Percentiles rank a stretch among this genome's conserved stretches.
Evolutionary conservation across 2,113 vertebrate genomes (phyloP).

Genomic region (Theristicus caerulescens): DNA sequence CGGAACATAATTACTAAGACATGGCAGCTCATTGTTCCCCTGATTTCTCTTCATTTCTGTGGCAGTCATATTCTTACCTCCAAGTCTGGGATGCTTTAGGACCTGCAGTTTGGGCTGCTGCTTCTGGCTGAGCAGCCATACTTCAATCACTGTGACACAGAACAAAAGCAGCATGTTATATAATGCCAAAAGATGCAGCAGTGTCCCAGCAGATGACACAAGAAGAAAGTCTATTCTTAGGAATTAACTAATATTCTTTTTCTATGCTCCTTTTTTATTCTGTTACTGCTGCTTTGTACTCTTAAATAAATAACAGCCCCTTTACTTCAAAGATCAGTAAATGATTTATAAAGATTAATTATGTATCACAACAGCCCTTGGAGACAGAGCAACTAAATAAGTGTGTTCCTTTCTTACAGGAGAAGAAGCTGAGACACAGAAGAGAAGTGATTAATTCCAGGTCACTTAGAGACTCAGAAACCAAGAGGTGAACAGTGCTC

Average conservation of each 20-base stretch:
- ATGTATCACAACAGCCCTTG: conserved; percentile 44
- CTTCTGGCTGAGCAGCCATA: conserved; percentile 1
- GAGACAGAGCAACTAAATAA: conserved; percentile 24
- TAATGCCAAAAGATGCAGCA: background rate
- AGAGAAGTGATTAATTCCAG: conserved; percentile 37
- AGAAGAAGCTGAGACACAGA: conserved; percentile 35
- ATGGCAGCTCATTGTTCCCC: background rate
- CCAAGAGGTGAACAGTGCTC: background rate
- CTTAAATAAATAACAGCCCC: conserved; percentile 24
- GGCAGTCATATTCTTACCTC: background rate
- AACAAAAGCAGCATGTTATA: background rate
- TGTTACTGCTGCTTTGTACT: conserved; percentile 4
- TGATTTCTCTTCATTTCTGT: background rate
- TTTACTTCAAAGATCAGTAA: conserved; percentile 46
- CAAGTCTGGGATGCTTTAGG: background rate
- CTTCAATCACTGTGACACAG: background rate
- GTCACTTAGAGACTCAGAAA: background rate
- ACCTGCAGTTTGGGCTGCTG: background rate
- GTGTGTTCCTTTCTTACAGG: background rate
- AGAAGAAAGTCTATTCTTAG: background rate
- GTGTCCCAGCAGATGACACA: background rate
- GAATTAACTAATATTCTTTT: background rate
- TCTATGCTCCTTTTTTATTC: background rate
- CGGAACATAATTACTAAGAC: background rate
- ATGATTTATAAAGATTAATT: conserved; percentile 67